Base-by-base conservation (phyloP, 1,140 invertebrate genomes). In the Vanessa atalanta region DNA sequence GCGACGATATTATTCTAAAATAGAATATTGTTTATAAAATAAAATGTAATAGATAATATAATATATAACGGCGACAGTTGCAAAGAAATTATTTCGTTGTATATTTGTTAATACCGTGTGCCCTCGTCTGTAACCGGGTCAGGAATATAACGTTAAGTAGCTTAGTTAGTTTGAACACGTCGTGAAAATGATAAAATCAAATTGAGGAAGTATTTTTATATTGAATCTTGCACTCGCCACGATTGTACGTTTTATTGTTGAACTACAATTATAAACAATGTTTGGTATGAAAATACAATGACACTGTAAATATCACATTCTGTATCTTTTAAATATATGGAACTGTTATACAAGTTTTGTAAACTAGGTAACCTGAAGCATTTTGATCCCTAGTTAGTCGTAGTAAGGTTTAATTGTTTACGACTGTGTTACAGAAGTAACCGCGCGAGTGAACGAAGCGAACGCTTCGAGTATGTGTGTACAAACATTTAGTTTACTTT, bases 191-290 rank as follows among this genome's bases (percentile, higher is more conserved):
- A 48, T 50, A n/a, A 68, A 67, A 31, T 53, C 31, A 43, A 31
- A 47, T 68, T 37, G 65, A n/a, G 60, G 55, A 68, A 47, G 43
- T 75, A 70, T 75, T 75, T 75, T 75, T 75, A 68, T 75, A 75
- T 70, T 65, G 51, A 65, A 71, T 71, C 26, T 71, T 50, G 57
- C 67, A 75, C 61, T 60, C 50, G 43, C 66, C 73, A 70, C 73
- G 67, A 47, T 70, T 69, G 37, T 64, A 16, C 47, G 16, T 71
- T 53, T 43, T 43, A 53, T 55, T 20, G n/a, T 53, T 68, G 8
- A 16, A 16, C 15, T 53, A 55, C 31, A 51, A 31, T 55, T 43
- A 43, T 43, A 43, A 16, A 47, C 63, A 47, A 65, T 8, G 43
- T 64, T 64, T 47, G 61, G 61, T 64, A 47, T 64, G 61, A 64